Percentiles rank a stretch among this genome's conserved stretches.
These are phyloP conservation scores for Eleginops maclovinus DNA, from an alignment of 2,113 vertebrate species.

Conservation along the genomic window DNA sequence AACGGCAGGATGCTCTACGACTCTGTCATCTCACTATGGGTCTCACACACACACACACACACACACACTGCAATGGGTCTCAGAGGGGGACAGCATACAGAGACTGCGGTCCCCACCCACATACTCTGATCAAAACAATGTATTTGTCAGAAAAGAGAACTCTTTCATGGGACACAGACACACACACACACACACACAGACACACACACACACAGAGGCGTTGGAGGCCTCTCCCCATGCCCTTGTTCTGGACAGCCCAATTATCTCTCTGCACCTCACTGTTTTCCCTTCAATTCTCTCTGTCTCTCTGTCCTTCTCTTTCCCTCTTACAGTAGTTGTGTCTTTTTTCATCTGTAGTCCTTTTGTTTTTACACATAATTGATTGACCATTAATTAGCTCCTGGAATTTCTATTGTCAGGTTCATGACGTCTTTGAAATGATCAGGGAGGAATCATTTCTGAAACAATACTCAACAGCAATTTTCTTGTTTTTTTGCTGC, in stretches of 20 bases:
- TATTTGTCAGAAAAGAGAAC: conserved; percentile 86
- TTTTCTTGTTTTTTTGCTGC: background rate
- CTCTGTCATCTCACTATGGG: conserved; percentile 81
- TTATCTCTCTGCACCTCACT: conserved; percentile 82
- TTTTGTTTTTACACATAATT: conserved; percentile 17
- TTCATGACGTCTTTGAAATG: background rate
- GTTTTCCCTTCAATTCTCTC: conserved; percentile 55
- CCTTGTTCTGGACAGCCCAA: conserved; percentile 83
- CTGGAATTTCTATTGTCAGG: background rate
- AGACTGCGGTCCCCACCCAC: conserved; percentile 86
- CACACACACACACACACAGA: conserved; percentile 43
- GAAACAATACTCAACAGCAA: background rate
- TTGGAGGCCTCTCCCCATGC: conserved; percentile 79
- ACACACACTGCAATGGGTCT: conserved; percentile 75
- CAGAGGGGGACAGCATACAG: conserved; percentile 77
- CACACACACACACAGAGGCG: conserved; percentile 35
- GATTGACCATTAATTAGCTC: conserved; percentile 44
- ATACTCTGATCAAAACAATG: conserved; percentile 94
- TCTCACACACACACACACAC: conserved; percentile 61
- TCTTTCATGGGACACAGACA: conserved; percentile 76
- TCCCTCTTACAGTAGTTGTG: conserved; percentile 7
- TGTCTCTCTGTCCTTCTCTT: conserved; percentile 47
- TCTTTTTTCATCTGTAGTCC: conserved; percentile 31
- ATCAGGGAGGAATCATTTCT: background rate
- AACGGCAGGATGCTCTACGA: conserved; percentile 70